Evolutionary conservation across 2,797 vertebrate species (phyloP).

Genomic region (Sternotherus odoratus): DNA sequence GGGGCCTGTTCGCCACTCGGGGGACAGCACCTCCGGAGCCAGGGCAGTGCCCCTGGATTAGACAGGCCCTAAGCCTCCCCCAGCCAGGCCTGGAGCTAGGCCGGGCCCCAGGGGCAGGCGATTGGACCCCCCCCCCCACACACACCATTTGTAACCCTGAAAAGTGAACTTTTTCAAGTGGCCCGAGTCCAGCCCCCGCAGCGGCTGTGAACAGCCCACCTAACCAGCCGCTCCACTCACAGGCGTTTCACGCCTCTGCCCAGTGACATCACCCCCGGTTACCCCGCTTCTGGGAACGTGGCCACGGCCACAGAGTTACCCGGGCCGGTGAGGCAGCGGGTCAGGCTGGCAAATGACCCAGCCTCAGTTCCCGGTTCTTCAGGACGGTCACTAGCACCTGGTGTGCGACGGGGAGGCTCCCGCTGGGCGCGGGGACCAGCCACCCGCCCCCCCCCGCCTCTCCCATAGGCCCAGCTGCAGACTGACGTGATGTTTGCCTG

Average conservation of each 20-base stretch:
- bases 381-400: not conserved
- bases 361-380: slow-evolving; percentile 36
- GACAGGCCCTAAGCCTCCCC: too few relatives aligned
- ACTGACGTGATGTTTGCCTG: too few relatives aligned
- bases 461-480: too few relatives aligned
- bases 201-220: not conserved
- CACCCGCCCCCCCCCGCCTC: too few relatives aligned
- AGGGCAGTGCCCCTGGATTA: not conserved
- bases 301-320: not conserved
- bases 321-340: not conserved
- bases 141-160: not conserved
- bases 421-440: too few relatives aligned
- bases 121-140: too few relatives aligned
- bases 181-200: accelerated
- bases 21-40: not conserved
- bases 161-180: not conserved
- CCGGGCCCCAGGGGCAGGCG: not conserved
- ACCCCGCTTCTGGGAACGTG: not conserved
- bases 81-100: accelerated
- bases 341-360: not conserved
- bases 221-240: not conserved
- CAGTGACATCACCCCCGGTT: not conserved
- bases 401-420: not conserved
- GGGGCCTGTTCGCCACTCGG: not conserved
- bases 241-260: not conserved